Evolutionary conservation across 2,113 vertebrate genomes (phyloP), one percentile per base, ranked within the genome.

Genomic region (Piaya cayana): DNA sequence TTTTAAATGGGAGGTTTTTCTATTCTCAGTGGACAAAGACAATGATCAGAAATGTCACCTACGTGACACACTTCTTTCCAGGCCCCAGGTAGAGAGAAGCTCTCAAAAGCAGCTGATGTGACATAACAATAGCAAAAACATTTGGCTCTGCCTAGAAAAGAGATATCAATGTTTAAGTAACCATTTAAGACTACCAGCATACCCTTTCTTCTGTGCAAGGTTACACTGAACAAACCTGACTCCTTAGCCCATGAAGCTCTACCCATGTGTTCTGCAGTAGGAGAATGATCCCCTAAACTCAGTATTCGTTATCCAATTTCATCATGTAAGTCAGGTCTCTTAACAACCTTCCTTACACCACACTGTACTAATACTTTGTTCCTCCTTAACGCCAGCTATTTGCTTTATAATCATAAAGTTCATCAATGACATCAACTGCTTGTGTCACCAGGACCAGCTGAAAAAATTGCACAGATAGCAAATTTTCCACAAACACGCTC

Each of bases 41-140:
- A 86, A 74, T 53, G 64, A 94, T 88, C 67, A 92, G 45, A 88
- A 86, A 78, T 81, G 85, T 86, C 79, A 96, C 55, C 47, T 58
- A 59, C 0, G 0, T 56, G 82, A 95, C 62, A 91, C 0, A 0
- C 10, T 62, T 64, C 37, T 87, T 72, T 37, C 58, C 3, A 7
- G 52, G 29, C 42, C 37, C 47, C 47, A 21, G 58, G 45, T n/a
- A 79, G 25, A 68, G 8, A 89, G 55, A 47, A 85, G 39, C n/a
- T 82, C 49, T 87, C 45, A 50, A 43, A 90, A 92, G 42, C 2
- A 1, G 60, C 7, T 0, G 0, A 52, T 59, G n/a, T 34, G 75
- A 76, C 49, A 29, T 17, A 79, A 74, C 34, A 84, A 60, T 3
- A 79, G 59, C n/a, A 90, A 94, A 93, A 95, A 8, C 70, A 58